Percentiles rank a stretch among this genome's conserved stretches.
phyloP scores from a whole-genome alignment of 2,888 invertebrate genomes.

The Drosophila setosimentum region DNA sequence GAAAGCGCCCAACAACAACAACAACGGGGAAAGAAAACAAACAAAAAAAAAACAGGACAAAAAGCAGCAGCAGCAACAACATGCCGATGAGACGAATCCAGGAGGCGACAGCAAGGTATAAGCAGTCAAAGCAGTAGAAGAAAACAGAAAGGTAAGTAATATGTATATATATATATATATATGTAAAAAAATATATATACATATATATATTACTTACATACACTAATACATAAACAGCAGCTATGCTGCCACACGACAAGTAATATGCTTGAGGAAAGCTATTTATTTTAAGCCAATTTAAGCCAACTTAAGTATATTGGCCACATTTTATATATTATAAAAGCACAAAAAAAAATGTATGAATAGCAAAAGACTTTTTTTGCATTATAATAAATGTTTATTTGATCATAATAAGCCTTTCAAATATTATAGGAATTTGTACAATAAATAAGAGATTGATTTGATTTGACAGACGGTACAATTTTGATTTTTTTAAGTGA shows the following conservation, averaged over 20 bases:
- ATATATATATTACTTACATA: slow-evolving; percentile 12
- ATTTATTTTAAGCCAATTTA: not conserved
- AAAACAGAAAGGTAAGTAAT: slow-evolving; percentile 42
- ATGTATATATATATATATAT: not conserved
- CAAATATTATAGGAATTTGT: not conserved
- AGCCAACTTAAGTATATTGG: not conserved
- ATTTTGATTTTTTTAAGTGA: not conserved
- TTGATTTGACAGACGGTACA: not conserved
- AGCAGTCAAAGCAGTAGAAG: slow-evolving; percentile 64
- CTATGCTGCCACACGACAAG: slow-evolving; percentile 11
- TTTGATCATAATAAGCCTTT: not conserved
- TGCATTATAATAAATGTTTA: not conserved
- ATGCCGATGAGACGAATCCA: not conserved
- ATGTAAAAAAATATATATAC: slow-evolving; percentile 2
- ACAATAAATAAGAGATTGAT: not conserved
- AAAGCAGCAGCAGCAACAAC: not conserved
- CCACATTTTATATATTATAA: not conserved
- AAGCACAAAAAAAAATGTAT: no score
- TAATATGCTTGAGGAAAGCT: not conserved
- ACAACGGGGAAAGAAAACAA: slow-evolving; percentile 17
- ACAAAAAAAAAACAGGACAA: not conserved
- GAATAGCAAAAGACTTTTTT: no score
- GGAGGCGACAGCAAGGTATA: slow-evolving; percentile 25
- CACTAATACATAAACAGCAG: slow-evolving; percentile 1
- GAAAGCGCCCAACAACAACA: slow-evolving; percentile 40